phyloP scores from a whole-genome alignment of 2,113 vertebrate genomes.

The Neolamprologus brichardi region DNA sequence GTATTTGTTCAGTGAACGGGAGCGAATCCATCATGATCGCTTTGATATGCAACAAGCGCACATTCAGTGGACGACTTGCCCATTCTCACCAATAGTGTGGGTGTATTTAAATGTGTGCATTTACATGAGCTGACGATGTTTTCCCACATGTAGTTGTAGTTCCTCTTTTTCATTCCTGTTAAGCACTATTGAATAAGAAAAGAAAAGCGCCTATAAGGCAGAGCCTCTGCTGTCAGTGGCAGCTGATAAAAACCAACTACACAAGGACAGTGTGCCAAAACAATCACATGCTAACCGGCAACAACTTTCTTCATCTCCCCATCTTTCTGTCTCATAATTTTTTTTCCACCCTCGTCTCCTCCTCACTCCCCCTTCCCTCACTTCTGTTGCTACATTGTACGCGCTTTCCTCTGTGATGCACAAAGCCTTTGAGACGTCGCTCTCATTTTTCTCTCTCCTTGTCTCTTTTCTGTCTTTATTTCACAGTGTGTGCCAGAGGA shows the following conservation, averaged over 20 bases:
- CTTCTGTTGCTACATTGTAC: not conserved
- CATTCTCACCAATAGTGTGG: not conserved
- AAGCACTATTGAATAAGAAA: not conserved
- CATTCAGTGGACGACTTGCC: not conserved
- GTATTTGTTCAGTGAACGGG: not conserved
- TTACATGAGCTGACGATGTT: not conserved
- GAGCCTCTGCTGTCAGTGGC: not conserved
- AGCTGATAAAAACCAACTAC: not conserved
- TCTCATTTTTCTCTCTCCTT: constrained; percentile 14
- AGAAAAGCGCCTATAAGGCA: not conserved
- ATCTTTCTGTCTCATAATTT: not conserved
- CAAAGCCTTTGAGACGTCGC: constrained; percentile 13
- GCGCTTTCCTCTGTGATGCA: not conserved
- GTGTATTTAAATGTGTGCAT: not conserved
- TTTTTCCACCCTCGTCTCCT: not conserved
- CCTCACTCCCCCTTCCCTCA: not conserved
- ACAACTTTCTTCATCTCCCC: not conserved
- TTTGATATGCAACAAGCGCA: not conserved
- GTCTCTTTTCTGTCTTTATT: constrained; percentile 36
- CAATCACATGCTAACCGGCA: not conserved
- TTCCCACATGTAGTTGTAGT: not conserved
- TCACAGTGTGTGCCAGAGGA: constrained; percentile 6
- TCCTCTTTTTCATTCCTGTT: not conserved
- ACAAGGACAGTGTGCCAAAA: not conserved
- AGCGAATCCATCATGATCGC: not conserved